These are phyloP conservation scores for Morone chrysops DNA, from an alignment of 2,113 vertebrate species.

Conservation along the genomic window DNA sequence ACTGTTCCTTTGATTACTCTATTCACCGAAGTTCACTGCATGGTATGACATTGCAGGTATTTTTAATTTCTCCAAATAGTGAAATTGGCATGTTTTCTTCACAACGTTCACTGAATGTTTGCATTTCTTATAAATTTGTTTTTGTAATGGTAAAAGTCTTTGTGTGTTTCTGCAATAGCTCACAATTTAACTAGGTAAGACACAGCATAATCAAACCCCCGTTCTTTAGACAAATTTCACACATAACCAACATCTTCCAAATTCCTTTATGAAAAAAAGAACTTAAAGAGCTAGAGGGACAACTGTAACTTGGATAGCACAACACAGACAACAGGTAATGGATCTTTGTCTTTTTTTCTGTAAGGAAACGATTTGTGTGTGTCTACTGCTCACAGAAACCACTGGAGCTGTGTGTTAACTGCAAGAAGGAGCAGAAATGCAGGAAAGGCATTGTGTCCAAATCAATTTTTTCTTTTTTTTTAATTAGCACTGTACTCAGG, in stretches of 20 bases:
- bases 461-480: too few species aligned
- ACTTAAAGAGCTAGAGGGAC: background rate
- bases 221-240: background rate
- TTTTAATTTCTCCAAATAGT: background rate
- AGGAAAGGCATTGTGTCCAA: background rate
- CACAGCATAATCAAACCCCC: background rate
- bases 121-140: background rate
- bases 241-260: background rate
- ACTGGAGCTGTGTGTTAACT: background rate
- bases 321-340: background rate
- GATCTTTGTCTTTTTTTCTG: background rate
- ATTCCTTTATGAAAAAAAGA: background rate
- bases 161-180: background rate
- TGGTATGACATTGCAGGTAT: background rate
- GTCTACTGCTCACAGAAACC: background rate
- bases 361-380: background rate
- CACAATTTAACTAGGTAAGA: background rate
- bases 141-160: background rate
- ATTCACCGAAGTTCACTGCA: background rate
- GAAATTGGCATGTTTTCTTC: background rate
- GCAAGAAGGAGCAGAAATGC: background rate
- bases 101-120: background rate
- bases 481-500: too few species aligned
- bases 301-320: background rate
- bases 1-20: background rate